A percentile compares a stretch with the other conserved stretches of the same genome.
These are phyloP conservation scores for Drosophila aff. DNA, from an alignment of 1,140 invertebrate species.

Conservation along the genomic window DNA sequence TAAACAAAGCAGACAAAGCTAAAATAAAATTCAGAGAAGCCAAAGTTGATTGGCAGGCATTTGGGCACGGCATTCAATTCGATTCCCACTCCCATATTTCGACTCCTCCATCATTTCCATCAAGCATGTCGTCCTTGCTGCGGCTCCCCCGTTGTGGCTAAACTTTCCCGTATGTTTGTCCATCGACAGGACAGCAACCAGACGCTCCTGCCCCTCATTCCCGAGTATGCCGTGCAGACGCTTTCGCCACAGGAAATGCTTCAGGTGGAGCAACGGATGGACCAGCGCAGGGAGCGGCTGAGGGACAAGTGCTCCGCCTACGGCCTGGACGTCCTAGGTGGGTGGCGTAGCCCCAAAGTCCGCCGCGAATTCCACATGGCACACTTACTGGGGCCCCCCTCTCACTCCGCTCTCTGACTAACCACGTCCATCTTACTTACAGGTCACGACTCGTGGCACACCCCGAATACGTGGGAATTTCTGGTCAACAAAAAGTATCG, in stretches of 20 bases:
- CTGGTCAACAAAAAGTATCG: conserved; percentile 92
- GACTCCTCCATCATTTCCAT: conserved; percentile 14
- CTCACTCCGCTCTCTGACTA: not conserved
- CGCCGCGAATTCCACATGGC: conserved; percentile 4
- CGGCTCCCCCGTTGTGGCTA: conserved; percentile 10
- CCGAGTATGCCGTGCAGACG: conserved; percentile 78
- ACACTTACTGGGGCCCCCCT: not conserved
- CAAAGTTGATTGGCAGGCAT: conserved; percentile 42
- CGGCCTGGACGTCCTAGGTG: conserved; percentile 86
- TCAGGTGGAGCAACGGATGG: conserved; percentile 86
- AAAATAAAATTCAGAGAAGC: conserved; percentile 45
- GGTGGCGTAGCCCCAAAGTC: conserved; percentile 10
- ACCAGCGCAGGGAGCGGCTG: conserved; percentile 85
- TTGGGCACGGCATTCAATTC: conserved; percentile 41
- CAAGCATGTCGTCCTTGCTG: not conserved
- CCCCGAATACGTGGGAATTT: conserved; percentile 93
- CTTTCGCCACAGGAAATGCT: conserved; percentile 79
- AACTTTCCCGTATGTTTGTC: conserved; percentile 33
- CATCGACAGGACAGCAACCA: conserved; percentile 79
- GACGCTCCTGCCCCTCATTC: conserved; percentile 76
- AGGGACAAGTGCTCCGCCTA: conserved; percentile 86
- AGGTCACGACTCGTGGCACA: conserved; percentile 89
- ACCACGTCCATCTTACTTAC: conserved; percentile 45
- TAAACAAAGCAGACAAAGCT: conserved; percentile 43
- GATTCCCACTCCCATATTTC: conserved; percentile 27